Evolutionary conservation across 2,113 vertebrate genomes (phyloP).

Genomic region (Emydura subglobosa): DNA sequence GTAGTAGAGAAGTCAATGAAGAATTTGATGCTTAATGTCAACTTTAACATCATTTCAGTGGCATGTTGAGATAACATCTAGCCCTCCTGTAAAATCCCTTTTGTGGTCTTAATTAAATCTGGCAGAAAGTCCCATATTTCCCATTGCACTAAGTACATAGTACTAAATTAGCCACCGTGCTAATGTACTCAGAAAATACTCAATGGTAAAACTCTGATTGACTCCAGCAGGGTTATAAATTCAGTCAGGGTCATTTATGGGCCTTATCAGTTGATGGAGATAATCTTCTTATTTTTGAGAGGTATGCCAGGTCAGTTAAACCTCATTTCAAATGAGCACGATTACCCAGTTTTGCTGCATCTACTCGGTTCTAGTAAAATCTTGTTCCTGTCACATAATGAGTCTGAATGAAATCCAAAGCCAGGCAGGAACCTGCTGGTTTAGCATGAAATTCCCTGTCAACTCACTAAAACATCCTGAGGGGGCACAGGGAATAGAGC

Average conservation of each 20-base stretch:
- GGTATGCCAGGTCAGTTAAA: no score
- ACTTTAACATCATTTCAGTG: not conserved
- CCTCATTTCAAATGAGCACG: not conserved
- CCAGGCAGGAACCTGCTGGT: not conserved
- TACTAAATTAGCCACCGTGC: not conserved
- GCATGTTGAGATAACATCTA: not conserved
- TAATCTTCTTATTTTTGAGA: not conserved
- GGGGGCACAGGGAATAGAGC: not conserved
- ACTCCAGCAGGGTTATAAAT: not conserved
- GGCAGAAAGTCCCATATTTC: no score
- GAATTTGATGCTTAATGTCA: constrained; percentile 37
- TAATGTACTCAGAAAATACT: not conserved
- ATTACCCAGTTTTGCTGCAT: not conserved
- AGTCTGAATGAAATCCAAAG: not conserved
- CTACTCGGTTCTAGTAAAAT: not conserved
- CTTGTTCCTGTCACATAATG: not conserved
- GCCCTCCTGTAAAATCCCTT: not conserved
- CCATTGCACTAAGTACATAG: not conserved
- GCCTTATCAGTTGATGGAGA: not conserved
- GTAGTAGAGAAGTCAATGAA: not conserved
- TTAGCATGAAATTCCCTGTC: not conserved
- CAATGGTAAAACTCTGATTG: not conserved
- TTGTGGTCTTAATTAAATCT: not conserved
- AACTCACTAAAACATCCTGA: accelerated
- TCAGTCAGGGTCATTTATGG: not conserved